Evolutionary conservation across 2,888 invertebrate genomes (phyloP).

Genomic region (Acanthosepion lycidas): DNA sequence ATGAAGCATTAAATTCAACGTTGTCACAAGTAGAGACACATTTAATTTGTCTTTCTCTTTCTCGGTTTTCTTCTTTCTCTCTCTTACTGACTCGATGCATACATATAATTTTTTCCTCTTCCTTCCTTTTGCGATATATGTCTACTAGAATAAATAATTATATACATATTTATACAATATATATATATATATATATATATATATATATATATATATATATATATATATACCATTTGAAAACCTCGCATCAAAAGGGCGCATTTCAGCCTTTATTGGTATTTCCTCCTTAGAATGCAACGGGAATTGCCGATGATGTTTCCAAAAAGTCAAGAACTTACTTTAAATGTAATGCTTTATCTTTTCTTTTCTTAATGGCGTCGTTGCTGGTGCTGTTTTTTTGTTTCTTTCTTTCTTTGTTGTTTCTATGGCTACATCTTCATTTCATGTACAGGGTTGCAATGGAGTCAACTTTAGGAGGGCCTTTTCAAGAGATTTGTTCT

Average conservation of each 20-base stretch:
- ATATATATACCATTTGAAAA: background rate
- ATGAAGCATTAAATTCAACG: no score
- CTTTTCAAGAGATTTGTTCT: background rate
- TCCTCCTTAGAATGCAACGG: background rate
- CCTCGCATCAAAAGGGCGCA: background rate
- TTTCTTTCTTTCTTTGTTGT: background rate
- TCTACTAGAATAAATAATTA: no score
- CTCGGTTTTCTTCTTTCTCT: no score
- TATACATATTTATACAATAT: no score
- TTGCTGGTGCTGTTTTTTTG: background rate
- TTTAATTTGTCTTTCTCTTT: no score
- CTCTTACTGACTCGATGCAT: no score
- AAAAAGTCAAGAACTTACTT: background rate
- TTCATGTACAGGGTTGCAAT: background rate
- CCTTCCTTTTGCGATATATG: no score
- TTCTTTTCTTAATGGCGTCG: background rate
- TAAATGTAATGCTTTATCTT: background rate
- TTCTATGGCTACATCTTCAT: background rate
- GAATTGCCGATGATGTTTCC: background rate
- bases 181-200: no score
- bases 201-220: slow-evolving; percentile 17
- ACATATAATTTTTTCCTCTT: no score
- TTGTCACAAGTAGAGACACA: no score
- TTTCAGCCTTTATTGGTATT: background rate
- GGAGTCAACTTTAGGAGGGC: background rate